Conservation (phyloP, 2,113 vertebrate species). For the Thamnaconus septentrionalis region DNA sequence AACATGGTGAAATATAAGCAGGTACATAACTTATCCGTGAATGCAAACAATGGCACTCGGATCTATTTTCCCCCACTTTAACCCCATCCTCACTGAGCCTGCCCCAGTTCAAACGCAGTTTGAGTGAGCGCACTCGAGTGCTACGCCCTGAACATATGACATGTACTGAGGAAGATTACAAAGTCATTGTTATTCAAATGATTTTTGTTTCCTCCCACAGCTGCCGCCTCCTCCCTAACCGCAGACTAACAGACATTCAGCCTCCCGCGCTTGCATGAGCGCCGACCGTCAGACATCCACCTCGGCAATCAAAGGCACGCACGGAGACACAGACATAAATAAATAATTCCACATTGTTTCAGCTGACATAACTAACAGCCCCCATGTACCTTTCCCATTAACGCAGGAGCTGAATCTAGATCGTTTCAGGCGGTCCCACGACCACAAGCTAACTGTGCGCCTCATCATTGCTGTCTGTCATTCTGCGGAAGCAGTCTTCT, state of each 20-base stretch:
- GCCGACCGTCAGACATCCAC: conserved; percentile 24
- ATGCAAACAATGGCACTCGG: conserved; percentile 56
- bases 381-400: conserved; percentile 15
- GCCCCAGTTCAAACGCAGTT: conserved; percentile 77
- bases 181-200: conserved; percentile 86
- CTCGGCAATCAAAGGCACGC: conserved; percentile 31
- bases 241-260: neutral
- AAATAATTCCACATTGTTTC: conserved; percentile 25
- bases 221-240: conserved; percentile 25
- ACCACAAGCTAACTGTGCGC: conserved; percentile 16
- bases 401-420: conserved; percentile 37
- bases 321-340: conserved; percentile 12
- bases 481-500: conserved; percentile 74
- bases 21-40: conserved; percentile 49
- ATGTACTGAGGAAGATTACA: conserved; percentile 50
- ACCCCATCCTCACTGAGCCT: neutral
- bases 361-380: conserved; percentile 31
- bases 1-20: conserved; percentile 40
- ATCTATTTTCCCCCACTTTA: conserved; percentile 51
- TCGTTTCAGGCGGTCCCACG: conserved; percentile 22
- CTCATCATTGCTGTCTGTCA: conserved; percentile 85
- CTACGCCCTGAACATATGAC: conserved; percentile 35
- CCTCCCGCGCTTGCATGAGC: conserved; percentile 16
- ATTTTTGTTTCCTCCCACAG: conserved; percentile 55
- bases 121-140: conserved; percentile 80